These are phyloP conservation scores for Galeopterus variegatus DNA, from an alignment of 2,113 vertebrate genomes.

Conservation along the genomic window DNA sequence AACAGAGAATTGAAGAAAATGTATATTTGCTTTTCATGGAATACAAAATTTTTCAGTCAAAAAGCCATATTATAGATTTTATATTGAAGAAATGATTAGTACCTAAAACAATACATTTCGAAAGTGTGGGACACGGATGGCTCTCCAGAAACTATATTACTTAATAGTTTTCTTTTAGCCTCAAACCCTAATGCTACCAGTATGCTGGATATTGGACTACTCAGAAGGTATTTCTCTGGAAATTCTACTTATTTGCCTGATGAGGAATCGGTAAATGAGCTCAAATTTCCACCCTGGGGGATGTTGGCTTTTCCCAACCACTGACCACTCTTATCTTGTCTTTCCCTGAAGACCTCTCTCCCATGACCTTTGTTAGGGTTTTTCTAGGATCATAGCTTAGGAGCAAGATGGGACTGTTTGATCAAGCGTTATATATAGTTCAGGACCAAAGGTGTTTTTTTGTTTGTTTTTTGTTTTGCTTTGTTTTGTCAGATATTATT, in stretches of 20 bases:
- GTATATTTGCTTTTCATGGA: neutral
- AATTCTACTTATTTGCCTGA: neutral
- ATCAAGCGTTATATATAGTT: fast-evolving
- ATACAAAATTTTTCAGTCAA: neutral
- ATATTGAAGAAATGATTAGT: neutral
- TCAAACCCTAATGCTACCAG: no score
- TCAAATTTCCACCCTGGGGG: neutral
- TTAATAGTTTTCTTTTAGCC: neutral
- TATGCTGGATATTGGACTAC: neutral
- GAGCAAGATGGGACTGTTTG: no score
- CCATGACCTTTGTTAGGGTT: neutral
- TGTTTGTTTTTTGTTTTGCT: no score
- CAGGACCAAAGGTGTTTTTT: neutral
- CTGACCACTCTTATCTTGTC: neutral
- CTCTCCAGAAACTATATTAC: neutral
- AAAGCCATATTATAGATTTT: neutral
- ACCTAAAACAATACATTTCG: neutral
- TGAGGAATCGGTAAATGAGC: neutral
- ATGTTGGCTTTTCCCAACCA: neutral
- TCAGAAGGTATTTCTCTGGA: neutral
- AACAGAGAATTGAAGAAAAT: neutral
- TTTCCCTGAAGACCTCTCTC: neutral
- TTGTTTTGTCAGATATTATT: neutral
- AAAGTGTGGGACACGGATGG: neutral
- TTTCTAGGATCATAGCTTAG: neutral